Percentiles rank a stretch among this genome's conserved stretches.
These are phyloP conservation scores for Tetraneura akinire DNA, from an alignment of 1,140 invertebrate species.

Conservation along the genomic window DNA sequence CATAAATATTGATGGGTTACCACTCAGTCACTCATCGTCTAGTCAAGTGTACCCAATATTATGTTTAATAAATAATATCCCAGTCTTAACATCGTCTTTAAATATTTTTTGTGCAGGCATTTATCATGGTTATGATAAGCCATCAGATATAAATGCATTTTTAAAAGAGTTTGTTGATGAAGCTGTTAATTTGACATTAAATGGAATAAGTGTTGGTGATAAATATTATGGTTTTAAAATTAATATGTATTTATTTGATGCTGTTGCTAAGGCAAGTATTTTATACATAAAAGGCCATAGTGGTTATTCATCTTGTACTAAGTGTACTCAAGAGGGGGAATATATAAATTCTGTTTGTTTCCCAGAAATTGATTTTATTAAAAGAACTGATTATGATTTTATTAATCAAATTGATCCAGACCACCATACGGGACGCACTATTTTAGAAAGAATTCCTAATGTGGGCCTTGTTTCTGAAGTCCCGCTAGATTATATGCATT, in stretches of 20 bases:
- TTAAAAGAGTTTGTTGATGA: constrained; percentile 2
- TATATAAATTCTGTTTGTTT: too few species aligned
- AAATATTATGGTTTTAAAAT: constrained; percentile 8
- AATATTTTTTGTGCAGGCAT: not conserved
- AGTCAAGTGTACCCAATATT: not conserved
- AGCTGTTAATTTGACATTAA: constrained; percentile 14
- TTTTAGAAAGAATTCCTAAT: too few species aligned
- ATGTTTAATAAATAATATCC: not conserved
- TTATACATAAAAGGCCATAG: not conserved
- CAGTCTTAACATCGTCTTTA: not conserved
- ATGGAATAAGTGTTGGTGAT: not conserved
- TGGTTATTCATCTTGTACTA: constrained; percentile 6
- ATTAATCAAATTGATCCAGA: too few species aligned
- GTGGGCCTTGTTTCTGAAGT: too few species aligned
- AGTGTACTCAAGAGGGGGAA: too few species aligned
- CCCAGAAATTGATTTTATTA: too few species aligned
- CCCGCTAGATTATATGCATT: too few species aligned
- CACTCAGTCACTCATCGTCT: not conserved
- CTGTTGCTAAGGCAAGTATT: constrained; percentile 3
- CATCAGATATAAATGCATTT: not conserved
- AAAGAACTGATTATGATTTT: too few species aligned
- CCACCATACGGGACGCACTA: too few species aligned
- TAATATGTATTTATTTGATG: not conserved
- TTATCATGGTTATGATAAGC: constrained; percentile 5
- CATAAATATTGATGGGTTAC: not conserved